Evolutionary conservation across 2,797 vertebrate species (phyloP).

Genomic region (Chromobotia macracanthus): DNA sequence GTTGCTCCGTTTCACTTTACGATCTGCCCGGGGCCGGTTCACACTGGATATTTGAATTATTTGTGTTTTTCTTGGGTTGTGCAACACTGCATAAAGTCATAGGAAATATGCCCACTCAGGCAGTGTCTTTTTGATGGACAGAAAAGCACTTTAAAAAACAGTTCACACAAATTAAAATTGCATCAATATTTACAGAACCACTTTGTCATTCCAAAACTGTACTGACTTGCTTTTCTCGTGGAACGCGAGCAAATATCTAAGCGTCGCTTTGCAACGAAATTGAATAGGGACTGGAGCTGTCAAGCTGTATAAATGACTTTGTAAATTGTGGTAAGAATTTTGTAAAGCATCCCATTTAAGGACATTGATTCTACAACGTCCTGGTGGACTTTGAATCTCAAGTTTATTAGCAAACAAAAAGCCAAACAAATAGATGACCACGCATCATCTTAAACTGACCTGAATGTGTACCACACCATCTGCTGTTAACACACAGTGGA

Average conservation of each 20-base stretch:
- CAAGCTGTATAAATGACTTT: too few relatives aligned
- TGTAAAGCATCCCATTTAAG: too few relatives aligned
- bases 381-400: background rate
- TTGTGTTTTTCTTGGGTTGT: slow-evolving; percentile 17
- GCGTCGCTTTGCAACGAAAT: background rate
- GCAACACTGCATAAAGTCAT: slow-evolving; percentile 18
- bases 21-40: slow-evolving; percentile 25
- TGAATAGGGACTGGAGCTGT: background rate
- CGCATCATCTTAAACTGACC: too few relatives aligned
- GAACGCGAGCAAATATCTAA: background rate
- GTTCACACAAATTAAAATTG: background rate
- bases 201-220: background rate
- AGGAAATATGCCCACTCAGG: slow-evolving; percentile 15
- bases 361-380: background rate
- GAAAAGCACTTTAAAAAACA: background rate
- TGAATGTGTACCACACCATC: background rate
- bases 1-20: slow-evolving; percentile 26
- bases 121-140: background rate
- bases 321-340: too few relatives aligned
- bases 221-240: background rate
- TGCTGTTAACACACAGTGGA: background rate
- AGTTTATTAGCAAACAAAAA: background rate
- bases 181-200: background rate
- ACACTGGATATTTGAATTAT: slow-evolving; percentile 17
- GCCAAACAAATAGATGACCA: background rate